These are phyloP conservation scores for Tetraneura akinire DNA, from an alignment of 1,140 invertebrate genomes.

Conservation along the genomic window DNA sequence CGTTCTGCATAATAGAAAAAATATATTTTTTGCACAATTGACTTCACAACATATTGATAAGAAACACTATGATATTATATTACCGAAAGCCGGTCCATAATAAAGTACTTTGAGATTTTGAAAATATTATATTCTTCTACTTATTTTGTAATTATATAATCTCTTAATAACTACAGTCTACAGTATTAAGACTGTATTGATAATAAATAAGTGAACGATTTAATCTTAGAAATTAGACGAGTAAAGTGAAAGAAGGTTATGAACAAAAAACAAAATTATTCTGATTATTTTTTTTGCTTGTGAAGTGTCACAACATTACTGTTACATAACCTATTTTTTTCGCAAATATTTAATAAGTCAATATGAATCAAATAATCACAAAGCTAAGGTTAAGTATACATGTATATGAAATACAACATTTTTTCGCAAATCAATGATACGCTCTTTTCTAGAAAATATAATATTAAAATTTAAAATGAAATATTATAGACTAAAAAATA, in stretches of 20 bases:
- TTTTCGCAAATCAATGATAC: neutral
- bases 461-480: neutral
- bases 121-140: too few species aligned
- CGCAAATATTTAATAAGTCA: neutral
- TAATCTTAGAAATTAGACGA: neutral
- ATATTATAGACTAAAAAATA: neutral
- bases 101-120: too few species aligned
- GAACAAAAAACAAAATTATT: neutral
- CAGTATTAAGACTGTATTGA: too few species aligned
- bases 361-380: neutral
- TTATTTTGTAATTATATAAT: too few species aligned
- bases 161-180: too few species aligned
- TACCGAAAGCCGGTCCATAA: too few species aligned
- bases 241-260: neutral
- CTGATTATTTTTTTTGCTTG: neutral
- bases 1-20: neutral
- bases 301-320: neutral
- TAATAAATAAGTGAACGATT: neutral
- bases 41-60: neutral
- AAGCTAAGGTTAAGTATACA: neutral
- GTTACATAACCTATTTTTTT: neutral
- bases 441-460: neutral
- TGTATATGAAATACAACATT: neutral
- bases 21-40: conserved; percentile 3
- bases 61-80: neutral